Base-by-base conservation (phyloP, 2,113 vertebrate genomes). In the Clinocottus analis region DNA sequence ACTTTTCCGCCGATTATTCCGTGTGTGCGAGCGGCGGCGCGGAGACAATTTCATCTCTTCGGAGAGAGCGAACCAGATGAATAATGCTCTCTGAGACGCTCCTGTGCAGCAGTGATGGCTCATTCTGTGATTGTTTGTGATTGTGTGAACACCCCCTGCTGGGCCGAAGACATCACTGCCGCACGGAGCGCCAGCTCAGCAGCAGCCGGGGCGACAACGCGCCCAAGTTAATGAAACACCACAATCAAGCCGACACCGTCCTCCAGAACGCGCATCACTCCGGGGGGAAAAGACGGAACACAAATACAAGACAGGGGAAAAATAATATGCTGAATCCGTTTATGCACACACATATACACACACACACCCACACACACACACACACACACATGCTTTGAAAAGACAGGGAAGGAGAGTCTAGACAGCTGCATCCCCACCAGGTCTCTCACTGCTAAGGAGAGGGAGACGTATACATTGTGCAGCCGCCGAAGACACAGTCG, bases 131-230 rank as follows among this genome's bases (percentile, higher is more conserved):
- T 85, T 84, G 86, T 88, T 91, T 88, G 75, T 89, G 93, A 94
- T 92, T 93, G 92, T 93, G 86, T 92, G 87, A 87, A 94, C 93
- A 93, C 94, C 94, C 92, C 94, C 94, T 94, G 91, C 93, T 95
- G 94, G 93, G 88, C 93, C 81, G 64, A 90, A 83, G 82, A 81
- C 87, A 87, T 81, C 90, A 94, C 92, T 93, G 79, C 94, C 84
- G 67, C 84, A 72, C 47, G 7, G 47, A 69, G 65, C 81, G 75
- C 65, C 43, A 71, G 61, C 75, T 80, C 76, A 83, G 49, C 23
- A 6, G 76, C 72, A 78, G 62, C 64, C 64, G 31, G 59, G 59
- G 72, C 53, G n/a, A 49, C 55, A 65, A 63, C 51, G 77, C 17
- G 51, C 45, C 55, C n/a, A 72, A 77, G 75, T 83, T 87, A 83